Evolutionary conservation across 2,113 vertebrate species (phyloP).

Genomic region (Triplophysa dalaica): DNA sequence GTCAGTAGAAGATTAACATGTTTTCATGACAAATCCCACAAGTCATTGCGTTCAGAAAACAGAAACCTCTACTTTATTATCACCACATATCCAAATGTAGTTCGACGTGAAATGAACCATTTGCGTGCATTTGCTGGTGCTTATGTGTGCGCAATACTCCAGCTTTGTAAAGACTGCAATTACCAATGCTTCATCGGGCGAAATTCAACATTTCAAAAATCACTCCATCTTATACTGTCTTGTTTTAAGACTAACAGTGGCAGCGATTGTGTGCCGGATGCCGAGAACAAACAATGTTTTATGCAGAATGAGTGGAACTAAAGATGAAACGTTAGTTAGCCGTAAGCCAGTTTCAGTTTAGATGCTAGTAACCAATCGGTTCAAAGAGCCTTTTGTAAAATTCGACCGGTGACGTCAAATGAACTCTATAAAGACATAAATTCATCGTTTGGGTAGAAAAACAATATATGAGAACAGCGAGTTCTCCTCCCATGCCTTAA

Average conservation of each 20-base stretch:
- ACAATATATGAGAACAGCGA: slow-evolving; percentile 76
- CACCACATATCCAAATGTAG: not conserved
- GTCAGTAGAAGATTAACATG: too few species aligned
- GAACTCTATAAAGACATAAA: slow-evolving; percentile 76
- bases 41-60: not conserved
- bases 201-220: slow-evolving; percentile 58
- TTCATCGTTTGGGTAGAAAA: slow-evolving; percentile 82
- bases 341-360: slow-evolving; percentile 86
- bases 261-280: slow-evolving; percentile 74
- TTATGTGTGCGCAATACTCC: not conserved
- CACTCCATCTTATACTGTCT: slow-evolving; percentile 63
- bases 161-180: not conserved
- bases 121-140: not conserved
- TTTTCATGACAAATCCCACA: too few species aligned
- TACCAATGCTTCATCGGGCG: slow-evolving; percentile 7
- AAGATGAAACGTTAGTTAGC: slow-evolving; percentile 92
- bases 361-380: slow-evolving; percentile 83
- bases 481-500: slow-evolving; percentile 75
- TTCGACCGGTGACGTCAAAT: slow-evolving; percentile 91
- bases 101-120: not conserved
- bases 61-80: not conserved
- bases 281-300: slow-evolving; percentile 91
- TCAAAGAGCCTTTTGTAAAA: slow-evolving; percentile 87
- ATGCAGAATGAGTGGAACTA: slow-evolving; percentile 90
- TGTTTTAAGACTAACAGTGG: slow-evolving; percentile 69